Evolutionary conservation across 1,140 invertebrate species (phyloP), one percentile per base, ranked within the genome.

Genomic region (Drosophila ogumai): DNA sequence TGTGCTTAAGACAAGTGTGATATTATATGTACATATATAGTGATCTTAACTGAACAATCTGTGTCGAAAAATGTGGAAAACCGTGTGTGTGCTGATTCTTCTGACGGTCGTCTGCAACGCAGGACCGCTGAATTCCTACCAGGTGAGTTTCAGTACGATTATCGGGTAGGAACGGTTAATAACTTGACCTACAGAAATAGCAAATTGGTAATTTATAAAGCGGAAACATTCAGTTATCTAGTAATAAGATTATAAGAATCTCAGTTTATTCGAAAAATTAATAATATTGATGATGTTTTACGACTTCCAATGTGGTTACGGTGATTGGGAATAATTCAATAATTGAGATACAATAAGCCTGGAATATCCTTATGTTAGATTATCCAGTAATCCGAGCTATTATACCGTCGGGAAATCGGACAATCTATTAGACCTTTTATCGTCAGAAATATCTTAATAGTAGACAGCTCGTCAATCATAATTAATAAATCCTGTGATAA

Each of bases 41-140:
- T 57, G 64, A 71, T 40, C 31, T 47, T 34, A 88, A 65, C 54
- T 64, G 50, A 69, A 76, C 34, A 80, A 67, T 68, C 59, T 56
- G 71, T 64, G 61, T 59, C 25, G 55, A 4, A 87, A 59, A 40
- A 81, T 88, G 84, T 75, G 85, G 80, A 88, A 74, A 61, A 56
- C 41, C 13, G 52, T 79, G 46, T 85, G 69, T 63, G 32, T 66
- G 47, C 6, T 90, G 28, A 60, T 92, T 32, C 66, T 81, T 31
- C 31, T 92, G 25, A 59, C 56, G 72, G 79, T 67, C 58, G 55
- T 63, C 71, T 91, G 91, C 66, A 75, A 44, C 13, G 91, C 84
- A 50, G 91, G 91, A 79, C 91, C 91, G 12, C 54, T 82, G 31
- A 44, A 32, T 25, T 60, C 44, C 46, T 49, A 77, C 13, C 91